Evolutionary conservation across 2,888 invertebrate species (phyloP), one percentile per base, ranked within the genome.

Genomic region (Schizotus pectinicornis): DNA sequence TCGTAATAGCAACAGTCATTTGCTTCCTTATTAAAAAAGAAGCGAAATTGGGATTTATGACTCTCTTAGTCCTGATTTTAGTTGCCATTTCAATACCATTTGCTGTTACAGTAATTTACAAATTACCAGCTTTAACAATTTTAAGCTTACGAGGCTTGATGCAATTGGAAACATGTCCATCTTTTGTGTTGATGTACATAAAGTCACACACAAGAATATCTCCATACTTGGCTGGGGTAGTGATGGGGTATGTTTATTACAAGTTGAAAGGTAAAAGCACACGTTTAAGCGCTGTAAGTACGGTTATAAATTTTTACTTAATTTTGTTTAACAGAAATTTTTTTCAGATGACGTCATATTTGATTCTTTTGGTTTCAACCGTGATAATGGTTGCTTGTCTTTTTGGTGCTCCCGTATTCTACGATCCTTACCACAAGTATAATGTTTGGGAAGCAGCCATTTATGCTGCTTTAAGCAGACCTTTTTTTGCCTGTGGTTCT

Each of bases 121-220:
- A 79, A 13, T 69, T 84, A 37, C 81, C 82, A 1, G 83, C 84
- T 0, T 78, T 85, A 1, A 79, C 85, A 39, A 76, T 82, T 14
- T 85, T 86, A 67, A 85, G 83, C 48, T 81, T 81, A 62, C 82
- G 83, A 7, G 85, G 85, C 56, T 64, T 85, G 30, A 70, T 75
- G 0, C 77, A 81, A 34, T 84, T 85, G 1, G 82, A 84, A 14
- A 75, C 67, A 0, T 80, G 81, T 56, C 66, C 75, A 8, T 82
- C 84, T 64, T 86, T 85, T 70, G 78, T 82, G 32, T 50, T 81
- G 13, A 79, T 81, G 0, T 87, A 87, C 64, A 84, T 84, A 43
- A 85, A 84, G 66, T 83, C 84, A 0, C 86, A 87, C 72, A 82
- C 83, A 0, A 78, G 87, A 6, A 83, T 82, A 9, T 80, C 83